A percentile compares a stretch with the other conserved stretches of the same genome.
These are phyloP conservation scores for Lateolabrax maculatus DNA, from an alignment of 2,797 vertebrate genomes.

Conservation along the genomic window DNA sequence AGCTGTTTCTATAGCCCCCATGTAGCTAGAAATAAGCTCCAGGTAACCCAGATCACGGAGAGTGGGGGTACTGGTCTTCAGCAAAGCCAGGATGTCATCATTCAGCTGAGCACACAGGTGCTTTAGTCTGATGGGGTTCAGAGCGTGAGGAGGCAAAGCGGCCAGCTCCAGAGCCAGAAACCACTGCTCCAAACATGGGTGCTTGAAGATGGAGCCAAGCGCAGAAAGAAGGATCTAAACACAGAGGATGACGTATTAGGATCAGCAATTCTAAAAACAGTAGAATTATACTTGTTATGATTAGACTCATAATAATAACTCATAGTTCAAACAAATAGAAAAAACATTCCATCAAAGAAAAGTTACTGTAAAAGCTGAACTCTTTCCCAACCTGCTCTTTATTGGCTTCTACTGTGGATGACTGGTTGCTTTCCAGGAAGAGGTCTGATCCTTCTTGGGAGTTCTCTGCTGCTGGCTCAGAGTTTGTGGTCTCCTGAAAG, in stretches of 20 bases:
- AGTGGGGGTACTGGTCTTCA: slow-evolving; percentile 77
- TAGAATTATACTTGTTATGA: neutral
- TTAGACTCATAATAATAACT: neutral
- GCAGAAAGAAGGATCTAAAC: slow-evolving; percentile 81
- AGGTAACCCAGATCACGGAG: slow-evolving; percentile 75
- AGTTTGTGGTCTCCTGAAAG: slow-evolving; percentile 57
- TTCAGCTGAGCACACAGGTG: slow-evolving; percentile 86
- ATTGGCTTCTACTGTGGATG: slow-evolving; percentile 66
- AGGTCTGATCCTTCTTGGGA: slow-evolving; percentile 78
- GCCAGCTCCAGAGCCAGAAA: slow-evolving; percentile 91
- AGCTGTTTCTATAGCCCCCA: slow-evolving; percentile 79
- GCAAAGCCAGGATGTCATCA: slow-evolving; percentile 81
- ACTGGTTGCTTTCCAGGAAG: slow-evolving; percentile 84
- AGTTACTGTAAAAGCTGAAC: neutral
- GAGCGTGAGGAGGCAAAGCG: slow-evolving; percentile 85
- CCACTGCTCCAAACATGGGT: slow-evolving; percentile 92
- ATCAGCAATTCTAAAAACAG: neutral
- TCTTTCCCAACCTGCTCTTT: slow-evolving; percentile 85
- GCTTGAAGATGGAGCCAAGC: slow-evolving; percentile 87
- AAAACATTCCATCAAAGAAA: neutral
- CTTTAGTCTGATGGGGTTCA: slow-evolving; percentile 89
- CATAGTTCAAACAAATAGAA: neutral
- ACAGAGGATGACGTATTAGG: slow-evolving; percentile 24
- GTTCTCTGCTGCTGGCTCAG: slow-evolving; percentile 56
- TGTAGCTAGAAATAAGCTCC: slow-evolving; percentile 83